A percentile compares a stretch with the other conserved stretches of the same genome.
These are phyloP conservation scores for Holocentrus rufus DNA, from an alignment of 2,797 vertebrate genomes.

Conservation along the genomic window DNA sequence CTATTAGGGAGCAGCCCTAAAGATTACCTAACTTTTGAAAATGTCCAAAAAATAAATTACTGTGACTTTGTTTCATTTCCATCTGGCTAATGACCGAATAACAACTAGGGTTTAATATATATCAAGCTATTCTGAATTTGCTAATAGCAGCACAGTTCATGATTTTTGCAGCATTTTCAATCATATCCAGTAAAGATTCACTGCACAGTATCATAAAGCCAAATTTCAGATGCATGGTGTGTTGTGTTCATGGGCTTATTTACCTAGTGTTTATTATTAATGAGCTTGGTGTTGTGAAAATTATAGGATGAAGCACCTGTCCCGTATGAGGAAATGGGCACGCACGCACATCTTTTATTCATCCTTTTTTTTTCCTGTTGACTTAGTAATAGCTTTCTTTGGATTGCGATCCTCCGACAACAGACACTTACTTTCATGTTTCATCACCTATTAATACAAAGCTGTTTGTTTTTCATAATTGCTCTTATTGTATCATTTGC, in stretches of 20 bases:
- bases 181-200: neutral
- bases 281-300: constrained; percentile 18
- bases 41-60: too few relatives aligned
- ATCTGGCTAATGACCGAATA: neutral
- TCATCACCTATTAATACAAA: constrained; percentile 39
- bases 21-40: too few relatives aligned
- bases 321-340: neutral
- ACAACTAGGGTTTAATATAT: neutral
- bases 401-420: constrained; percentile 21
- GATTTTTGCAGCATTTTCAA: neutral
- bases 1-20: too few relatives aligned
- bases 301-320: neutral
- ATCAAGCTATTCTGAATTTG: too few relatives aligned
- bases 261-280: neutral
- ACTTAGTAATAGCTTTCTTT: constrained; percentile 44
- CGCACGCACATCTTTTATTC: neutral
- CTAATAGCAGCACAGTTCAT: neutral
- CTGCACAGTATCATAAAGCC: neutral
- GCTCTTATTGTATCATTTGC: constrained; percentile 52
- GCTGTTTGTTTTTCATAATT: constrained; percentile 44
- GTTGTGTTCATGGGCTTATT: neutral
- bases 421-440: neutral
- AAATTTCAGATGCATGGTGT: neutral
- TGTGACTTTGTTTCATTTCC: neutral
- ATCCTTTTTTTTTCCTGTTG: constrained; percentile 15